Base-by-base conservation (phyloP, 2,888 invertebrate genomes). In the Chirona hameri region DNA sequence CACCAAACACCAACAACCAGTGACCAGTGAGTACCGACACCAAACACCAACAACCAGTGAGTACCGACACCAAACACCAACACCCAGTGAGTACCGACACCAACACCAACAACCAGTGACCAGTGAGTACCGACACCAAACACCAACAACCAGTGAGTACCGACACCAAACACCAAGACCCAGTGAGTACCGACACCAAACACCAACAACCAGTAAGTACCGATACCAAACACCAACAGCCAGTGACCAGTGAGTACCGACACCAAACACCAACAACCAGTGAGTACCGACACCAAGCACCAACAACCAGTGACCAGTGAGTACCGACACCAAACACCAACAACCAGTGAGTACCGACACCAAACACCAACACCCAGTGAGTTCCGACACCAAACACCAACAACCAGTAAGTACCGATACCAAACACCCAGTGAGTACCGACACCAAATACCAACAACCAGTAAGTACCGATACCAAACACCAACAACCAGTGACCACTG, bases 111-210 rank as follows among this genome's bases (percentile, higher is more conserved):
- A 52, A 52, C 52, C 52, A 52, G 52, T 52, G 52, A 52, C 7
- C 10, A 18, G 1, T 12, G 52, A 52, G n/a, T 98, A 85, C 97
- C 97, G 2, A 97, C 96, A 9, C 98, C 98, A 1, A 96, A 97
- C 88, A 96, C 96, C 84, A 97, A 97, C 89, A 95, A 95, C 88
- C 96, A 98, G 98, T 98, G 91, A 96, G 97, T 55, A 15, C 27
- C 15, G 52, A 72, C 10, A 29, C 72, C 14, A 21, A 12, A 60
- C 60, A 60, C 21, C 60, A 60, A 60, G 24, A 89, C 18, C 69
- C n/a, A 65, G n/a, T 98, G 91, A 96, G 97, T 52, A 48, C n/a
- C 14, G 12, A 29, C 29, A 72, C 14, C 1, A 52, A 12, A 21
- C 60, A 60, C 60, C 60, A 60, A 60, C 24, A 89, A 24, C 48